These are phyloP conservation scores for Umimayanthus kanabou DNA, from an alignment of 92 coral and sea anemone genomes.

Conservation along the genomic window DNA sequence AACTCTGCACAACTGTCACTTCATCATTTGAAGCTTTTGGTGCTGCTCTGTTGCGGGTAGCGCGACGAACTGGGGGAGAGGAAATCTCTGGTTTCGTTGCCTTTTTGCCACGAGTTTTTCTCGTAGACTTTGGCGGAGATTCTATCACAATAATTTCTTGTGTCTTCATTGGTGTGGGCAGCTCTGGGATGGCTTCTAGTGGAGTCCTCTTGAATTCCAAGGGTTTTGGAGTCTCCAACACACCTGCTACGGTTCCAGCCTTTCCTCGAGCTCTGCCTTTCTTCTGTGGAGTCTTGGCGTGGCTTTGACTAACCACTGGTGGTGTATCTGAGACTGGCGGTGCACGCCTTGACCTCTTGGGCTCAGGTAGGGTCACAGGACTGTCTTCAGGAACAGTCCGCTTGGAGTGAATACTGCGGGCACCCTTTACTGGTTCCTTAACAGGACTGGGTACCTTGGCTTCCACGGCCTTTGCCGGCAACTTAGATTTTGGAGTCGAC, in stretches of 20 bases:
- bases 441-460: conserved; percentile 1
- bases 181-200: conserved; percentile 83
- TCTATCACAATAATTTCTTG: conserved; percentile 22
- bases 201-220: conserved; percentile 68
- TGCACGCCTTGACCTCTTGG: conserved; percentile 60
- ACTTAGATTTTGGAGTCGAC: conserved; percentile 24
- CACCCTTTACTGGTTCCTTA: conserved; percentile 23
- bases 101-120: conserved; percentile 13
- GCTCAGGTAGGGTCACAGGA: conserved; percentile 55
- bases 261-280: conserved; percentile 41
- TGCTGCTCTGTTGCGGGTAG: conserved; percentile 50
- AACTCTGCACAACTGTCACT: not conserved
- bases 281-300: conserved; percentile 37
- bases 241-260: conserved; percentile 57
- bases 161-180: conserved; percentile 71
- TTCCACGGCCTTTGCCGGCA: conserved; percentile 36
- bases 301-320: conserved; percentile 5
- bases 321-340: not conserved
- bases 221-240: conserved; percentile 83
- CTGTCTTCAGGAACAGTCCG: conserved; percentile 64
- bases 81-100: conserved; percentile 5
- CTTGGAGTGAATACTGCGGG: conserved; percentile 67
- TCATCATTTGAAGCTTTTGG: not conserved
- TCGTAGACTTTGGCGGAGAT: conserved; percentile 6
- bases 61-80: conserved; percentile 13